These are phyloP conservation scores for Ailuropoda melanoleuca DNA, from an alignment of 2,113 vertebrate species.

Conservation along the genomic window DNA sequence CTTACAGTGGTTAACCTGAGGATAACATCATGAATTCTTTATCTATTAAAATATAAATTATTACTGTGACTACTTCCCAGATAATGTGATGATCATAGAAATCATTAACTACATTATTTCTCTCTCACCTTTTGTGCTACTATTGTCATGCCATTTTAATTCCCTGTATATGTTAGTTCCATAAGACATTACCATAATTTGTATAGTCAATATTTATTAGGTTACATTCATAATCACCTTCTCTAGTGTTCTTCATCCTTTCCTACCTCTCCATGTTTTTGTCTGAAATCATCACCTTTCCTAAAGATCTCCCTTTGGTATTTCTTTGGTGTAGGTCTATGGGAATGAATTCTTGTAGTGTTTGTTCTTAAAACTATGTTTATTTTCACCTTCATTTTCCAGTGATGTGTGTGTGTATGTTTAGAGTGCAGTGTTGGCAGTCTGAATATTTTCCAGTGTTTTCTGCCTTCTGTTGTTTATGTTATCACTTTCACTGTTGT, in stretches of 20 bases:
- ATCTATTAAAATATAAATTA: not conserved
- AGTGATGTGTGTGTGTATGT: not conserved
- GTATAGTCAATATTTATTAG: not conserved
- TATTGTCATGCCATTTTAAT: not conserved
- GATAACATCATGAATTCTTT: not conserved
- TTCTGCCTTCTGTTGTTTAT: not conserved
- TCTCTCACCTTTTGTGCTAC: not conserved
- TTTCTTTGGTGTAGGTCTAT: not conserved
- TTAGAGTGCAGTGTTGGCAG: not conserved
- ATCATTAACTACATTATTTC: not conserved
- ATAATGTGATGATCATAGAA: not conserved
- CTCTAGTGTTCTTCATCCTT: not conserved
- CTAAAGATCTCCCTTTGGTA: not conserved
- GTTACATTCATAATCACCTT: not conserved
- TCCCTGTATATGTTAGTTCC: not conserved
- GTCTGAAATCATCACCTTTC: not conserved
- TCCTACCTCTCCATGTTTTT: not conserved
- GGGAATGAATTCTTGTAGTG: not conserved
- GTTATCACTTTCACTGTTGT: not conserved
- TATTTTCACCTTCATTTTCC: not conserved
- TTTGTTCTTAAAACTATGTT: not conserved
- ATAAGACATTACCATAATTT: not conserved
- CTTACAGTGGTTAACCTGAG: not conserved
- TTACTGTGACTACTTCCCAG: not conserved
- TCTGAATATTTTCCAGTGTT: not conserved